Conservation (phyloP, 2,888 invertebrate species). For the Candidula unifasciata region DNA sequence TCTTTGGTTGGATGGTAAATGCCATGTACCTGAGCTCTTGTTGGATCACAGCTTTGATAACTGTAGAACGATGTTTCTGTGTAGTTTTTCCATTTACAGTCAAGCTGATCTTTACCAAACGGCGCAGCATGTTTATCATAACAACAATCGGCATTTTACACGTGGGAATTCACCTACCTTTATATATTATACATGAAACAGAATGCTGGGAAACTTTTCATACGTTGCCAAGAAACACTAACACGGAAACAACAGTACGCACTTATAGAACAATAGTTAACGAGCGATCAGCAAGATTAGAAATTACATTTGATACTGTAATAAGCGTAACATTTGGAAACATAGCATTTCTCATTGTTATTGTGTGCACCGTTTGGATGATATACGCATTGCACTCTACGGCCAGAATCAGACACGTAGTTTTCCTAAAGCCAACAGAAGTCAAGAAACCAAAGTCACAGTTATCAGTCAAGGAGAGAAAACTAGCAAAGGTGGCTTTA, state of each 20-base stretch:
- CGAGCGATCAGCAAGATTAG: neutral
- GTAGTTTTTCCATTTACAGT: slow-evolving; percentile 30
- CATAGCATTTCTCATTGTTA: neutral
- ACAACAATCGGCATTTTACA: neutral
- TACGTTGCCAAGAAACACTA: no score
- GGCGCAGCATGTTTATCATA: neutral
- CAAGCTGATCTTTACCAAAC: neutral
- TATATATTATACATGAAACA: neutral
- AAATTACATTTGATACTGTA: neutral
- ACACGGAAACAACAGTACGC: neutral
- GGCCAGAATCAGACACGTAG: neutral
- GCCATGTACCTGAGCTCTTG: slow-evolving; percentile 6
- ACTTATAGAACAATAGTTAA: neutral
- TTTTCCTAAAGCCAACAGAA: neutral
- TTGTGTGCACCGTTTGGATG: neutral
- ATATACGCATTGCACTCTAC: neutral
- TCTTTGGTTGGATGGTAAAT: slow-evolving; percentile 6
- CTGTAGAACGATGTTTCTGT: slow-evolving; percentile 32
- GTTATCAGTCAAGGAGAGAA: neutral
- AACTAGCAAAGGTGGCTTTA: neutral
- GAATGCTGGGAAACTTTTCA: neutral
- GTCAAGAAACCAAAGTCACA: neutral
- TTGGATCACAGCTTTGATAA: slow-evolving; percentile 34
- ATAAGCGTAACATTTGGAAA: neutral
- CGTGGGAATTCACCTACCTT: neutral